Conservation (phyloP, 30 jellyfish, hydroid and myxozoan species). For the Hydra vulgaris region DNA sequence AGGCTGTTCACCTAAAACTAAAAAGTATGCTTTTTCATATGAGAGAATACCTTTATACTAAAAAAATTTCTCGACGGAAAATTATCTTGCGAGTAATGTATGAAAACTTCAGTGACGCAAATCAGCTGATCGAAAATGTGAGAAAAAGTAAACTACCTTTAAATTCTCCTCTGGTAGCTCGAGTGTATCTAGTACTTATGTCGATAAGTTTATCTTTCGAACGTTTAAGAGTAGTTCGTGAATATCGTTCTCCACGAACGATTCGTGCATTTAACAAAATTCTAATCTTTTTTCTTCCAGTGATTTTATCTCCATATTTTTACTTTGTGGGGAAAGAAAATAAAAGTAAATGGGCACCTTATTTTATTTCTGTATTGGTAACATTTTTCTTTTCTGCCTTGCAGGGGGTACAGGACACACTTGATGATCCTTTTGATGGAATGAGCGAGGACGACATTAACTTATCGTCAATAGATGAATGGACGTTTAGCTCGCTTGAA, state of each 20-base stretch:
- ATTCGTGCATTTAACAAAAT: slow-evolving; percentile 92
- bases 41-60: slow-evolving; percentile 85
- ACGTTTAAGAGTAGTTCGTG: slow-evolving; percentile 95
- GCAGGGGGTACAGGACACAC: slow-evolving; percentile 98
- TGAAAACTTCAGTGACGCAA: slow-evolving; percentile 93
- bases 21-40: slow-evolving; percentile 77
- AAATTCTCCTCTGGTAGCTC: slow-evolving; percentile 63
- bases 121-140: slow-evolving; percentile 70
- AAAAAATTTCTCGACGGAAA: slow-evolving; percentile 42
- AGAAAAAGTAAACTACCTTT: slow-evolving; percentile 48
- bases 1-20: slow-evolving; percentile 72
- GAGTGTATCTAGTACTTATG: slow-evolving; percentile 55
- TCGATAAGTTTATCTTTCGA: slow-evolving; percentile 72
- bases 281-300: slow-evolving; percentile 74
- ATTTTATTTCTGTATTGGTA: slow-evolving; percentile 68
- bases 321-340: slow-evolving; percentile 53
- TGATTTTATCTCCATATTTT: slow-evolving; percentile 88
- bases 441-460: slow-evolving; percentile 96
- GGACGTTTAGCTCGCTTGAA: slow-evolving; percentile 91
- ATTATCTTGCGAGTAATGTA: slow-evolving; percentile 58
- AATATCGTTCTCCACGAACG: slow-evolving; percentile 96
- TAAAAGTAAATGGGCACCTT: slow-evolving; percentile 74
- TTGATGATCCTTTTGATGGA: slow-evolving; percentile 98
- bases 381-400: slow-evolving; percentile 90
- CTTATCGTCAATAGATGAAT: slow-evolving; percentile 85